phyloP scores from a whole-genome alignment of 2,888 invertebrate genomes.

The Rhimphoctona megacephalus region DNA sequence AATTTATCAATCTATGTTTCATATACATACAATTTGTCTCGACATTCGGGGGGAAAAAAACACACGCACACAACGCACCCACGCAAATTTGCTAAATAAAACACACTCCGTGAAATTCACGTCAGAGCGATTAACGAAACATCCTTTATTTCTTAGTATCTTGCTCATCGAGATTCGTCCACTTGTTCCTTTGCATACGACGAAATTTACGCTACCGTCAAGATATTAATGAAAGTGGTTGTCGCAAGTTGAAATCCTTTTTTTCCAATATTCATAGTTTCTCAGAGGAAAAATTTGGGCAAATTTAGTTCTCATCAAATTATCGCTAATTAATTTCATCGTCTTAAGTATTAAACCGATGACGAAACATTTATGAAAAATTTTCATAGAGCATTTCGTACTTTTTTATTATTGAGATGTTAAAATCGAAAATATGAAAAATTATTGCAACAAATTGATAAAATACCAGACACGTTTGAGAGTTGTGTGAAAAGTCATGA shows the following conservation, averaged over 20 bases:
- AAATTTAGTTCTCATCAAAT: not conserved
- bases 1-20: slow-evolving; percentile 20
- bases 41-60: slow-evolving; percentile 5
- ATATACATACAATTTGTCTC: slow-evolving; percentile 10
- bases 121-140: slow-evolving; percentile 1
- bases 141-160: not conserved
- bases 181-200: not conserved
- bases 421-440: not conserved
- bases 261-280: not conserved
- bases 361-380: not conserved
- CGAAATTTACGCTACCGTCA: not conserved
- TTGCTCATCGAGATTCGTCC: slow-evolving; percentile 4
- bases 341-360: not conserved
- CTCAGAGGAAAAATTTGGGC: not conserved
- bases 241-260: not conserved
- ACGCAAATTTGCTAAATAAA: not conserved
- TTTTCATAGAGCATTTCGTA: not conserved
- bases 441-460: not conserved
- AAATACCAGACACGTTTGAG: too few species aligned
- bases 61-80: not conserved
- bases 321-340: not conserved
- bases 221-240: not conserved
- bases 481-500: too few species aligned
- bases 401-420: not conserved
- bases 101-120: not conserved